Evolutionary conservation across 2,113 vertebrate species (phyloP), one percentile per base, ranked within the genome.

Genomic region (Tetraodon nigroviridis): DNA sequence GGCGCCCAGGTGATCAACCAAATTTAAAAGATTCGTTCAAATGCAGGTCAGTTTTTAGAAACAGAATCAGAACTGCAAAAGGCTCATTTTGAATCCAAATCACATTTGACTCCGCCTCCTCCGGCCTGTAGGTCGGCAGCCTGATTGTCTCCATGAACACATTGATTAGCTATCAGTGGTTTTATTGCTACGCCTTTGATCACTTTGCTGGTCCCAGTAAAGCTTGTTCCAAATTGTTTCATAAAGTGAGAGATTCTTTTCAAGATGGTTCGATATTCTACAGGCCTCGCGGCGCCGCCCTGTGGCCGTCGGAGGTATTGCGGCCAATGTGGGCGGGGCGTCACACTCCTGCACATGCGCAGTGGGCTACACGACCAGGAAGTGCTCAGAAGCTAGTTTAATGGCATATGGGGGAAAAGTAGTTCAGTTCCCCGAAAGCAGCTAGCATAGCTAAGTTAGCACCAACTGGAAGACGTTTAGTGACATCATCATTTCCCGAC

Each of bases 151-250:
- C 22, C 3, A 63, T 60, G n/a, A 62, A 66, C 47, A 11, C 48
- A 51, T 42, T 51, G 44, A 72, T 77, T 32, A 40, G 27, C 47
- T 14, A 64, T 73, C 55, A 47, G 76, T 62, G 18, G 51, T 47
- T 69, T 69, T 75, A 83, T 80, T 81, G 82, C 81, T 80, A 58
- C 46, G 69, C n/a, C n/a, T n/a, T 58, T 74, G 58, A 63, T 73
- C 46, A 24, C 7, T 5, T 45, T 61, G 63, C 82, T 75, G 78
- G 69, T 79, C 59, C 65, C 20, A 75, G 59, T 75, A 70, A 81
- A 72, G 69, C 52, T 55, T 58, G 14, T 51, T 49, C 66, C n/a
- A 49, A 64, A 58, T 32, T 17, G 15, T 37, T 11, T 12, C 11
- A 37, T 12, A 37, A 37, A 37, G 6, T 8, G 7, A 8, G 32